phyloP scores from a whole-genome alignment of 2,113 vertebrate species.

The Siniperca knerii region DNA sequence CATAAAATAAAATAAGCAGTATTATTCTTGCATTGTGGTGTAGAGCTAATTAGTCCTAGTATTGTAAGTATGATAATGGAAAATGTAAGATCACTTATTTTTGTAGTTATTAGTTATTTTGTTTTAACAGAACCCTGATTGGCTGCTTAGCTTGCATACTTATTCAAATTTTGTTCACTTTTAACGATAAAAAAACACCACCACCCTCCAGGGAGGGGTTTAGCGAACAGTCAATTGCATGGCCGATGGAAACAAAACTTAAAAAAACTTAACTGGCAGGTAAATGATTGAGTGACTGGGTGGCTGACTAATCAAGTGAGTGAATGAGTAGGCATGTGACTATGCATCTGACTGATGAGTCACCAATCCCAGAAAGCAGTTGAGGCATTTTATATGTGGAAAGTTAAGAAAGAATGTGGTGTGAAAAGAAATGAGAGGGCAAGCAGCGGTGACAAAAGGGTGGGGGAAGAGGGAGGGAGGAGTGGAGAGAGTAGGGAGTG shows the following conservation, averaged over 20 bases:
- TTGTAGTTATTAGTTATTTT: no score
- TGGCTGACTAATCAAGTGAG: constrained; percentile 69
- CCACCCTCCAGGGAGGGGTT: neutral
- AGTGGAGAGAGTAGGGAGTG: constrained; percentile 18
- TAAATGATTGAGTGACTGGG: constrained; percentile 58
- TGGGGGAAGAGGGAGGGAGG: constrained; percentile 1
- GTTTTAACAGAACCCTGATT: no score
- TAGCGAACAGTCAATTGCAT: neutral
- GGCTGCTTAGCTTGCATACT: no score
- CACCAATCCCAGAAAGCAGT: constrained; percentile 45
- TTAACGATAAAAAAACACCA: neutral
- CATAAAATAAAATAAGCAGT: neutral
- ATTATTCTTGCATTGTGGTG: neutral
- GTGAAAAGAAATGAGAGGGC: constrained; percentile 49
- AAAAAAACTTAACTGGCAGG: neutral
- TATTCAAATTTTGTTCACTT: neutral
- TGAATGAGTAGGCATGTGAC: constrained; percentile 64
- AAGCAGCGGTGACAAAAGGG: constrained; percentile 43
- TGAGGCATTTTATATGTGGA: constrained; percentile 63
- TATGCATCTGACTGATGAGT: constrained; percentile 64
- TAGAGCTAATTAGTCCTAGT: neutral
- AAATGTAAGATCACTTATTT: neutral
- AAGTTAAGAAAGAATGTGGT: constrained; percentile 51
- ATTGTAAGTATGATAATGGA: neutral
- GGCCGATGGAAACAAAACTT: neutral